Percentiles rank a stretch among this genome's conserved stretches.
Evolutionary conservation across 2,888 invertebrate species (phyloP).

Genomic region (Agriotes lineatus): DNA sequence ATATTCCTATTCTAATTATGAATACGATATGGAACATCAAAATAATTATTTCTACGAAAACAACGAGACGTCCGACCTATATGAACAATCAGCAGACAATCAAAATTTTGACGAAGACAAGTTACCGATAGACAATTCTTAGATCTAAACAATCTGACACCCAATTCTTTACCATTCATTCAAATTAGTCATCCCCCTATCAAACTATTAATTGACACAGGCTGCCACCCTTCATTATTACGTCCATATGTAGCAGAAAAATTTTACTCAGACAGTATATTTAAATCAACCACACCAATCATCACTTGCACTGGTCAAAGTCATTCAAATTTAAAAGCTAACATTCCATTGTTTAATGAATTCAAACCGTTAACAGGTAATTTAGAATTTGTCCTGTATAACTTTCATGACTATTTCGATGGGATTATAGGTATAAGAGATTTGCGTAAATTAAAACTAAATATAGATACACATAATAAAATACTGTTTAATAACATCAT

Average conservation of each 20-base stretch:
- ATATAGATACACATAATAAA: background rate
- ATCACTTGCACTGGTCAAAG: slow-evolving; percentile 13
- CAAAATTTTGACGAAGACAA: background rate
- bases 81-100: background rate
- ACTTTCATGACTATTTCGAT: slow-evolving; percentile 44
- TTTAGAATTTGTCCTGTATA: slow-evolving; percentile 31
- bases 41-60: slow-evolving; percentile 9
- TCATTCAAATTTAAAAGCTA: slow-evolving; percentile 21
- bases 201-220: slow-evolving; percentile 29
- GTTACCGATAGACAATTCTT: slow-evolving; percentile 1
- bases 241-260: slow-evolving; percentile 23
- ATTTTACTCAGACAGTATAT: slow-evolving; percentile 14
- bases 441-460: slow-evolving; percentile 20
- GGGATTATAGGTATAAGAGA: slow-evolving; percentile 38
- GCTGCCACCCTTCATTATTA: slow-evolving; percentile 20
- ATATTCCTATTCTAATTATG: too few species aligned
- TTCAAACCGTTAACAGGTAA: slow-evolving; percentile 16
- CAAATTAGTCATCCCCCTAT: slow-evolving; percentile 20
- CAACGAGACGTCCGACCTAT: background rate
- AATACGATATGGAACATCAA: background rate
- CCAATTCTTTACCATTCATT: slow-evolving; percentile 24
- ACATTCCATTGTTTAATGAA: slow-evolving; percentile 36
- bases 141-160: slow-evolving; percentile 25
- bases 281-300: slow-evolving; percentile 18
- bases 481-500: background rate